Percentiles rank a stretch among this genome's conserved stretches.
Conservation (phyloP, 1,140 invertebrate species). For the Magallana gigas region DNA sequence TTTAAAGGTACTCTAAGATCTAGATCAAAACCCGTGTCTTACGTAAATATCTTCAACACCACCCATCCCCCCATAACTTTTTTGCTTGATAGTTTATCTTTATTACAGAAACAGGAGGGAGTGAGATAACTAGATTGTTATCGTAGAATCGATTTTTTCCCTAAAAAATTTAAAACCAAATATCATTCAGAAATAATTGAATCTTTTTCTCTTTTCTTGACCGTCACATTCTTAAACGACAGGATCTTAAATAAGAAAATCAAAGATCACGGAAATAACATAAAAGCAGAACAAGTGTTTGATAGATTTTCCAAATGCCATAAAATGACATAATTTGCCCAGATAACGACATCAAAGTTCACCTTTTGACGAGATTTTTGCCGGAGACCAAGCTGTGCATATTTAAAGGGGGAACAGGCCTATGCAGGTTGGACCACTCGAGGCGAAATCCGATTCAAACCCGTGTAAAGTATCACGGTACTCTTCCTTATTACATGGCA, state of each 20-base stretch:
- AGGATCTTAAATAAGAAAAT: too few relatives aligned
- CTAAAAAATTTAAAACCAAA: too few relatives aligned
- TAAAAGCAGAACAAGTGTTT: too few relatives aligned
- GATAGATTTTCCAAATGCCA: not conserved
- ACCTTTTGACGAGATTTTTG: slow-evolving; percentile 3
- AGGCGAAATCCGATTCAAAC: not conserved
- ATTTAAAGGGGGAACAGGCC: not conserved
- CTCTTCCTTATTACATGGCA: not conserved
- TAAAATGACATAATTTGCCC: slow-evolving; percentile 16
- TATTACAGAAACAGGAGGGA: too few relatives aligned
- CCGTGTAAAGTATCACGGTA: not conserved
- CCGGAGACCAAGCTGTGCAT: not conserved
- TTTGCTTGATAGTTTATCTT: not conserved
- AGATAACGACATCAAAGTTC: not conserved
- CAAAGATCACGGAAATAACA: too few relatives aligned
- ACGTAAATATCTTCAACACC: not conserved
- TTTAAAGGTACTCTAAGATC: not conserved
- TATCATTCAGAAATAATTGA: too few relatives aligned
- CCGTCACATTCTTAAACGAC: too few relatives aligned
- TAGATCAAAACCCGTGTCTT: not conserved
- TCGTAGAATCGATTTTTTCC: too few relatives aligned
- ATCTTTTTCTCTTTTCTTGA: too few relatives aligned
- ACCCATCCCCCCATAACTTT: not conserved
- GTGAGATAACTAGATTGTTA: too few relatives aligned
- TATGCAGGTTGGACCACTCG: not conserved